Base-by-base conservation (phyloP, 1,140 invertebrate species). In the Drosophila kikkawai region DNA sequence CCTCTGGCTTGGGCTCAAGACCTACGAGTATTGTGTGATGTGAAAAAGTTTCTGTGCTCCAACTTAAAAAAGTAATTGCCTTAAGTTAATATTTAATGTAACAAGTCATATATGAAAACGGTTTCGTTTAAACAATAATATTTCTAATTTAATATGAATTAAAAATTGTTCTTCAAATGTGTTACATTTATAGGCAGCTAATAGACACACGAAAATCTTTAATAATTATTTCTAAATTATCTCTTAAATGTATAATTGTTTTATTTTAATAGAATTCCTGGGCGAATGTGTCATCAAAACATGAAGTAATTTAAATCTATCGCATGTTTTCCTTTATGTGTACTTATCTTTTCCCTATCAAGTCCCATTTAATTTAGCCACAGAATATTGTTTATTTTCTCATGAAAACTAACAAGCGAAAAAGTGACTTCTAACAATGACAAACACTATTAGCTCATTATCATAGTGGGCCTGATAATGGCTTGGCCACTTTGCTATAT, bases 1-100 rank as follows among this genome's bases (percentile, higher is more conserved):
- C 94, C 95, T 5, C 95, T 22, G 19, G 13, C 53, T 15, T 39
- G 34, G 36, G 19, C 9, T 9, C 17, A 26, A 39, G 19, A 26
- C 34, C 13, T 22, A 3, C 11, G 15, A 6, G 19, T 37, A 4
- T 7, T 37, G 4, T 2, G 19, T 6, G 34, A 55, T 22, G 51
- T 37, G 0, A 55, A 55, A 19, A 9, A 37, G 0, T 55, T 37
- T 37, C 34, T 55, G 2, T 3, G 4, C 7, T 7, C 17, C 17
- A 55, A 9, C 17, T 9, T 37, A 15, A 22, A 9, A 22, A 55
- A 37, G 8, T 22, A 22, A 7, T 1, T 15, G 8, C 12, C 17
- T 6, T 11, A 29, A 50, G 17, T 4, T 11, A 44, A 1, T 11
- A 5, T 17, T 44, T 11, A 17, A 44, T 44, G 17, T 17, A 8